Evolutionary conservation across 2,888 invertebrate species (phyloP).

Genomic region (Rosalia funebris): DNA sequence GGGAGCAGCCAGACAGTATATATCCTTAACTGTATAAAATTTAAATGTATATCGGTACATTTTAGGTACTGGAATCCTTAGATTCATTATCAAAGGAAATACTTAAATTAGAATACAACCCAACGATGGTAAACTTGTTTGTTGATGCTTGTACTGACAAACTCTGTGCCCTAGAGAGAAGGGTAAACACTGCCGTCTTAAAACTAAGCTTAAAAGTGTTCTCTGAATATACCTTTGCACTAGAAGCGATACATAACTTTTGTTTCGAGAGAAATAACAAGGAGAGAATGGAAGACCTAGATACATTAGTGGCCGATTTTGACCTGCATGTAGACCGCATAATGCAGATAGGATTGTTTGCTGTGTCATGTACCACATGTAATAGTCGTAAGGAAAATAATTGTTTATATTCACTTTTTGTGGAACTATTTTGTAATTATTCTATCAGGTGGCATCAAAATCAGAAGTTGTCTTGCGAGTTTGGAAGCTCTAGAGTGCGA

Average conservation of each 20-base stretch:
- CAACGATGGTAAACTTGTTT: slow-evolving; percentile 68
- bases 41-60: not conserved
- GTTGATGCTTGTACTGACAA: slow-evolving; percentile 71
- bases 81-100: slow-evolving; percentile 65
- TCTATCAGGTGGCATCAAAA: slow-evolving; percentile 72
- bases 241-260: slow-evolving; percentile 52
- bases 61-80: slow-evolving; percentile 67
- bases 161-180: slow-evolving; percentile 72
- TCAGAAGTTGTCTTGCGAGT: slow-evolving; percentile 73
- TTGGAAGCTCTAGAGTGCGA: slow-evolving; percentile 76
- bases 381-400: slow-evolving; percentile 63
- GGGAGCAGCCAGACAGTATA: slow-evolving; percentile 69
- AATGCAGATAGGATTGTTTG: slow-evolving; percentile 76
- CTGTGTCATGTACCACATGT: slow-evolving; percentile 71
- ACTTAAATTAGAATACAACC: slow-evolving; percentile 63
- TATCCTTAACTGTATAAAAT: slow-evolving; percentile 1
- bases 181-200: slow-evolving; percentile 73
- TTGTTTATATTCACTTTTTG: no score
- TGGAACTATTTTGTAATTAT: slow-evolving; percentile 40
- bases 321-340: slow-evolving; percentile 75
- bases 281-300: slow-evolving; percentile 63
- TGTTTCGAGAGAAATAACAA: slow-evolving; percentile 45
- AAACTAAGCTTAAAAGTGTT: slow-evolving; percentile 67
- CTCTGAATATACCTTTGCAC: slow-evolving; percentile 51
- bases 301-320: slow-evolving; percentile 69